Percentiles rank a stretch among this genome's conserved stretches.
These are phyloP conservation scores for Chelonoidis abingdonii DNA, from an alignment of 2,113 vertebrate species.

Conservation along the genomic window DNA sequence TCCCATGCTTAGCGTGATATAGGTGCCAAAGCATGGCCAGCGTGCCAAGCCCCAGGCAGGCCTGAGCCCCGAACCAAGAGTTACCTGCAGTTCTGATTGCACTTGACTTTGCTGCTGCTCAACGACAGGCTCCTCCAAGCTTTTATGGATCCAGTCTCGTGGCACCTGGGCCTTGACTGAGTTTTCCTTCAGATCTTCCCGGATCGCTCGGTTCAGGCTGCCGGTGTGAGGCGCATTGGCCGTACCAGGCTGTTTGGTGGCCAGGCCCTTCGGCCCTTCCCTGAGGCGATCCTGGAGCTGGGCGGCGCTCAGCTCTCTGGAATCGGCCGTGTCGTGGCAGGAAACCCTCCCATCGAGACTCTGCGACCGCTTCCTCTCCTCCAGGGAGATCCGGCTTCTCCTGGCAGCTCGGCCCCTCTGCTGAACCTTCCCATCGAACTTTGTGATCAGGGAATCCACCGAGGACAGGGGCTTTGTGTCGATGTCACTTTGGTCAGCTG, in stretches of 20 bases:
- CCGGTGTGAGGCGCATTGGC: rapidly evolving
- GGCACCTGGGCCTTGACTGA: conserved; percentile 28
- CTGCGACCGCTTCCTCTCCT: conserved; percentile 81
- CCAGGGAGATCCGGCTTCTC: conserved; percentile 68
- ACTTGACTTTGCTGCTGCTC: conserved; percentile 61
- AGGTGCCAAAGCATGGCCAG: no score
- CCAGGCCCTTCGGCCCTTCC: rapidly evolving
- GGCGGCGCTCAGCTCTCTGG: background rate
- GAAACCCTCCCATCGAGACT: conserved; percentile 73
- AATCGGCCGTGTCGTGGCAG: background rate
- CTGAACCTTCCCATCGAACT: conserved; percentile 77
- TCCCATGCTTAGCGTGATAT: background rate
- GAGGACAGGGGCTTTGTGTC: conserved; percentile 87
- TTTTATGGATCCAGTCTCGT: conserved; percentile 62
- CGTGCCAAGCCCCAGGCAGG: no score
- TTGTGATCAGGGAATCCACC: conserved; percentile 83
- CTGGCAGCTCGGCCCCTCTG: conserved; percentile 67
- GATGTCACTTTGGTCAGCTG: conserved; percentile 50
- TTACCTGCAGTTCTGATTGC: conserved; percentile 83
- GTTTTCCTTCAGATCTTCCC: background rate
- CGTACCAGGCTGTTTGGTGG: background rate
- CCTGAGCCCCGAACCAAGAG: background rate
- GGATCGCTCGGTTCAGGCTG: background rate
- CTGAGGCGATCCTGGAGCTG: rapidly evolving
- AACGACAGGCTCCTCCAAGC: conserved; percentile 32